A percentile compares a stretch with the other conserved stretches of the same genome.
phyloP scores from a whole-genome alignment of 2,113 vertebrate species.

The Stomatorhinus ivindoensis region DNA sequence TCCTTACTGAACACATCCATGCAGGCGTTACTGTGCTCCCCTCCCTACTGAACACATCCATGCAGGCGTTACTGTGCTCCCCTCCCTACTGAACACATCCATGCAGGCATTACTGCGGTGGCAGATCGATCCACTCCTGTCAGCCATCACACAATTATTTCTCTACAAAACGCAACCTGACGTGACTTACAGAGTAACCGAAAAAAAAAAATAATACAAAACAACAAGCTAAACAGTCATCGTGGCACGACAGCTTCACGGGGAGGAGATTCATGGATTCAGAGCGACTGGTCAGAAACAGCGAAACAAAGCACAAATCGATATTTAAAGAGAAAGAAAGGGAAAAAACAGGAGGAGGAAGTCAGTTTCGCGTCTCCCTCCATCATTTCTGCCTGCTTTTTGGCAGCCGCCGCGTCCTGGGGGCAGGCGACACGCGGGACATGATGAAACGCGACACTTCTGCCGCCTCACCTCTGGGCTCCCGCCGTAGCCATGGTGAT shows the following conservation, averaged over 20 bases:
- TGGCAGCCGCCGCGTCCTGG: neutral
- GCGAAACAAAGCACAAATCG: neutral
- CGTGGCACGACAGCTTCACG: neutral
- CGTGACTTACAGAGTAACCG: neutral
- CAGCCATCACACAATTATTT: neutral
- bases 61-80: neutral
- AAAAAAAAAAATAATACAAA: neutral
- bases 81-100: too few relatives aligned
- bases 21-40: neutral
- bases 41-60: conserved; percentile 14
- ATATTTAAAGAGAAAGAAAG: neutral
- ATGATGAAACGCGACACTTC: conserved; percentile 1
- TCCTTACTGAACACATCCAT: conserved; percentile 12
- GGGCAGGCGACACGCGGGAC: neutral
- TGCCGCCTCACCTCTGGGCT: conserved; percentile 9
- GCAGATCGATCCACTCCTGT: neutral
- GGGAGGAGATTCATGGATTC: neutral
- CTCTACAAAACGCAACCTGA: neutral
- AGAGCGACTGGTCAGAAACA: neutral
- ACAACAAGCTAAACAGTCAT: neutral
- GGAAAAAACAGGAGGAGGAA: neutral
- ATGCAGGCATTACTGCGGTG: neutral
- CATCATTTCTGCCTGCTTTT: neutral
- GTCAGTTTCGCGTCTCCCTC: neutral
- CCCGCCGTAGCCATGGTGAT: conserved; percentile 10